Evolutionary conservation across 2,888 invertebrate species (phyloP), one percentile per base, ranked within the genome.

Genomic region (Palloptera scutellata): DNA sequence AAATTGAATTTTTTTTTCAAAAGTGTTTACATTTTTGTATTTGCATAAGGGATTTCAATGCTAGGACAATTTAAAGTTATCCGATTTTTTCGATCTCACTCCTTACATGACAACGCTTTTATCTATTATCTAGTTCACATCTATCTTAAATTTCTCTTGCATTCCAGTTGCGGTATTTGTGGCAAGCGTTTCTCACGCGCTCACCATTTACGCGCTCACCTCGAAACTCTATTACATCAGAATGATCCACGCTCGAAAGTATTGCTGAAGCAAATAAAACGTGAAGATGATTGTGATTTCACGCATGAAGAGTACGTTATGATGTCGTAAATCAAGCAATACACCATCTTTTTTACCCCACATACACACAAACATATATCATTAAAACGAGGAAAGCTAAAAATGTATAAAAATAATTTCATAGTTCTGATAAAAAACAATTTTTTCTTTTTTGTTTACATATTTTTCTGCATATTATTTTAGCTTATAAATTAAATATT

Each of bases 191-290:
- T 85, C 71, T 76, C 84, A 0, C 81, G 83, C 8, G 72, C 76
- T 30, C 84, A 85, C 75, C 84, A 85, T 65, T 72, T 85, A 57
- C 77, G 84, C n/a, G 84, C 84, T 1, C 84, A 85, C 65, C 72
- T 84, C 51, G 82, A 81, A 69, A 84, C 84, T 1, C 77, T 83
- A 61, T 79, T 78, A 54, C 84, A 84, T 70, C 74, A 78, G 45
- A 82, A 77, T 66, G 83, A 83, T 74, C 83, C 83, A 0, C 76
- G 77, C 17, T 72, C 76, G 4, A 73, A 75, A 71, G 48, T 73
- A 11, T 66, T 78, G 15, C 59, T 78, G 1, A 74, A 78, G 52
- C 69, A 74, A 69, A 75, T 75, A 12, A 70, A 63, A 41, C 70
- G 70, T 11, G 68, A 75, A 63, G 69, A 72, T 66, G 69, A 72